These are phyloP conservation scores for Vanessa atalanta DNA, from an alignment of 1,140 invertebrate genomes.

Conservation along the genomic window DNA sequence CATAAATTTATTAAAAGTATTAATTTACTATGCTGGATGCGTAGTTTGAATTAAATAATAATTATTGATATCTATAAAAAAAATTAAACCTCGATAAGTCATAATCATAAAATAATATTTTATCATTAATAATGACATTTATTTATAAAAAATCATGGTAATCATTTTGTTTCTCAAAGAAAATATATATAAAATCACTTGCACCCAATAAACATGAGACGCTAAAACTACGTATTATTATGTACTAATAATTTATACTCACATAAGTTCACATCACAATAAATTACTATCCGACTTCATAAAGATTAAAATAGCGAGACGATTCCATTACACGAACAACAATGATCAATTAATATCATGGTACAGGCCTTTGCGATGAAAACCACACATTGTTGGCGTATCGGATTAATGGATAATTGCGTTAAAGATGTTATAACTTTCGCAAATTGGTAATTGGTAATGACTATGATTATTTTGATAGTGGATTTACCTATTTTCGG, in stretches of 20 bases:
- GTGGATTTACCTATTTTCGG: neutral
- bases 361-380: neutral
- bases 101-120: too few relatives aligned
- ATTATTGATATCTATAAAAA: too few relatives aligned
- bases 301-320: conserved; percentile 15
- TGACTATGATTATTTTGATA: neutral
- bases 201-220: too few relatives aligned
- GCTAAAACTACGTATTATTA: neutral
- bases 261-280: neutral
- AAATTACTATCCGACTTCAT: neutral
- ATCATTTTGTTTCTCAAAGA: too few relatives aligned
- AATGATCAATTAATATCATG: conserved; percentile 15
- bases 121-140: too few relatives aligned
- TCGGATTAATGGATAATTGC: conserved; percentile 8
- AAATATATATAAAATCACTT: too few relatives aligned
- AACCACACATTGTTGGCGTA: conserved; percentile 9
- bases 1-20: too few relatives aligned
- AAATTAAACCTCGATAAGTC: too few relatives aligned
- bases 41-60: too few relatives aligned
- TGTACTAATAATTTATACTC: neutral
- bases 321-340: conserved; percentile 7
- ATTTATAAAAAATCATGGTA: too few relatives aligned
- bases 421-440: conserved; percentile 10
- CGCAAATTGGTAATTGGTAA: conserved; percentile 3
- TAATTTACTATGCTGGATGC: too few relatives aligned